phyloP scores from a whole-genome alignment of 2,888 invertebrate genomes.

The Tethea ocularis region DNA sequence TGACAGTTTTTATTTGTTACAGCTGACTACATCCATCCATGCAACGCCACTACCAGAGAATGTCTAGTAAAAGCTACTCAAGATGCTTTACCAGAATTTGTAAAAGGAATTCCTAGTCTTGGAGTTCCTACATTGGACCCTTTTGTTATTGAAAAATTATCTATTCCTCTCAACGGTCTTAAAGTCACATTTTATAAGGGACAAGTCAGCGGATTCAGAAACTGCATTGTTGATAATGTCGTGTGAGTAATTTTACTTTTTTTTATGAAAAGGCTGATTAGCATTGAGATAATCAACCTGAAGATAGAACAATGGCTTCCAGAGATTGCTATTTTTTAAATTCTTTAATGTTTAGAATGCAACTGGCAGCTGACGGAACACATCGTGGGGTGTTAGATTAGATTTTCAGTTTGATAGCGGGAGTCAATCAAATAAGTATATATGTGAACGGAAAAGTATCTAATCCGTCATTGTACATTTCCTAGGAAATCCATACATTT shows the following conservation, averaged over 20 bases:
- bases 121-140: slow-evolving; percentile 63
- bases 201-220: slow-evolving; percentile 68
- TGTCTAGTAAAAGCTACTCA: slow-evolving; percentile 68
- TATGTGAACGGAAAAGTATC: no score
- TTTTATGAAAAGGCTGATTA: no score
- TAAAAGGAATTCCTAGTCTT: slow-evolving; percentile 65
- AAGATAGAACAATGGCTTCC: no score
- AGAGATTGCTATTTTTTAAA: no score
- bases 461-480: no score
- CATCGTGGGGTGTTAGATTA: no score
- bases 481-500: no score
- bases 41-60: slow-evolving; percentile 58
- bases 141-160: slow-evolving; percentile 65
- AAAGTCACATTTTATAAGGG: slow-evolving; percentile 72
- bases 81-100: slow-evolving; percentile 67
- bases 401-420: no score
- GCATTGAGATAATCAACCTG: no score
- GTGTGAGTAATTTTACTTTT: slow-evolving; percentile 54
- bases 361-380: no score
- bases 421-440: no score
- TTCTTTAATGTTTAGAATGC: no score
- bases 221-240: slow-evolving; percentile 68
- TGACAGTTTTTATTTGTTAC: slow-evolving; percentile 33
- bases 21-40: slow-evolving; percentile 75
- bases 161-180: slow-evolving; percentile 65